Percentiles rank a stretch among this genome's conserved stretches.
Conservation (phyloP, 2,888 invertebrate genomes). For the Sepiola atlantica region DNA sequence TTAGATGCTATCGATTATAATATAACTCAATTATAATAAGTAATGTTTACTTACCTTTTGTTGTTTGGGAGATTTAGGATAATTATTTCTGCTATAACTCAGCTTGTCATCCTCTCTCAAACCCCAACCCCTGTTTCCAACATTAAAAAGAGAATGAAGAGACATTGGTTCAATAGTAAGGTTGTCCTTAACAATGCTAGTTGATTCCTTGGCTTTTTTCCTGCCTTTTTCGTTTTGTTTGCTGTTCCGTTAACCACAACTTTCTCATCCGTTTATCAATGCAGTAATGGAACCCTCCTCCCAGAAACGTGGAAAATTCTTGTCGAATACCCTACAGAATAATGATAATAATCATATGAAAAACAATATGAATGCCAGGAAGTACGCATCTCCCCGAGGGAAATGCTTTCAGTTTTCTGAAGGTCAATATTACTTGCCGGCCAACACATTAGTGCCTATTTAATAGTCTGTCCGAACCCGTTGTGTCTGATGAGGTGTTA, state of each 20-base stretch:
- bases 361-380: neutral
- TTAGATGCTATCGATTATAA: too few relatives aligned
- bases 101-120: neutral
- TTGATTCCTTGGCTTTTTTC: neutral
- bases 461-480: neutral
- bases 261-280: neutral
- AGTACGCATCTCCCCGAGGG: neutral
- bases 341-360: neutral
- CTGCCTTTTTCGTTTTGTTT: neutral
- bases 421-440: neutral
- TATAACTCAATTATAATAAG: neutral
- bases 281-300: neutral
- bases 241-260: neutral
- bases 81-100: neutral
- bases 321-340: neutral
- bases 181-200: neutral
- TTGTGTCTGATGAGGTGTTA: neutral
- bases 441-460: neutral
- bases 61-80: neutral
- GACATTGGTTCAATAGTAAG: neutral
- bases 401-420: neutral
- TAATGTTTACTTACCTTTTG: slow-evolving; percentile 8
- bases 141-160: neutral
- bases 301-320: neutral
- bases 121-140: neutral